Evolutionary conservation across 2,797 vertebrate genomes (phyloP).

Genomic region (Antrozous pallidus): DNA sequence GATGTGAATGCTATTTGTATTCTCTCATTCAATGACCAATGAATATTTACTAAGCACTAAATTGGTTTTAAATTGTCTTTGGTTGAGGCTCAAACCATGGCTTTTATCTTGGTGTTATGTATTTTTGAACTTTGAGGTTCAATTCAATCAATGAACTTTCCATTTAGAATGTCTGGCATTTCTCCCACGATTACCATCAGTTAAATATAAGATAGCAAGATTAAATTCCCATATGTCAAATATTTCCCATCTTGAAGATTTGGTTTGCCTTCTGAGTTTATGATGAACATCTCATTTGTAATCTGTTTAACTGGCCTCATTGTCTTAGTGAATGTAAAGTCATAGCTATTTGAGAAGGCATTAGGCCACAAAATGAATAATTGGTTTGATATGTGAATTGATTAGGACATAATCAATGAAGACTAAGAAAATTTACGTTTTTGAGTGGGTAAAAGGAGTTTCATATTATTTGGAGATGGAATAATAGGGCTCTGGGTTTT

Average conservation of each 20-base stretch:
- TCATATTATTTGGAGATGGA: neutral
- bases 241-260: constrained; percentile 6
- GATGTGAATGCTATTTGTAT: neutral
- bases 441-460: neutral
- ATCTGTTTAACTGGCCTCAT: constrained; percentile 29
- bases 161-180: constrained; percentile 16
- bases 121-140: constrained; percentile 56
- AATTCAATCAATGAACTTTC: constrained; percentile 40
- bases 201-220: constrained; percentile 1
- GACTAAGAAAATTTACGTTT: neutral
- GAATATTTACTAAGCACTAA: neutral
- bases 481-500: neutral
- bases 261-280: constrained; percentile 5
- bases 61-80: constrained; percentile 13
- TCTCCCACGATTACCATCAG: neutral
- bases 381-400: constrained; percentile 41
- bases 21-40: neutral
- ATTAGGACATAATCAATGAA: constrained; percentile 7
- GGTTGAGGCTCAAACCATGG: neutral
- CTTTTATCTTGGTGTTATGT: constrained; percentile 33
- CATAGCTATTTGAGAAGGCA: neutral
- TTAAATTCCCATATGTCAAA: constrained; percentile 37
- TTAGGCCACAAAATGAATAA: constrained; percentile 39
- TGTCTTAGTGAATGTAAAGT: constrained; percentile 27
- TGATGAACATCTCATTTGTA: constrained; percentile 12